Percentiles rank a stretch among this genome's conserved stretches.
These are phyloP conservation scores for Rhinolophus sinicus DNA, from an alignment of 2,113 vertebrate genomes.

Conservation along the genomic window DNA sequence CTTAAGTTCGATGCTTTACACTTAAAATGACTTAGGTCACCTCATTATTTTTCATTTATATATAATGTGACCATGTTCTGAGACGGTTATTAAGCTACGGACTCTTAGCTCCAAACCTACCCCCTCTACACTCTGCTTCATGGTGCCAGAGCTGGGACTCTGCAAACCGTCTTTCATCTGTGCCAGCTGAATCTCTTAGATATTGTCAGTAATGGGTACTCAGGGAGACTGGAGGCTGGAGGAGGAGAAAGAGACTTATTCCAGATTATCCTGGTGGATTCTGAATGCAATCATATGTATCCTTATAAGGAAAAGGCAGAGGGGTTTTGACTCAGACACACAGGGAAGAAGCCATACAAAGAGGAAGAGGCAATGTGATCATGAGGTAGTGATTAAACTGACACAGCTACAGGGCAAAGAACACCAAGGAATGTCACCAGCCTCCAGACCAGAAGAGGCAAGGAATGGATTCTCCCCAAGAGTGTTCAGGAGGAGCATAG, in stretches of 20 bases:
- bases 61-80: neutral
- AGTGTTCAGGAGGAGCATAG: neutral
- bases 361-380: neutral
- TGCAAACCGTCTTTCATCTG: neutral
- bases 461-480: neutral
- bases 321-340: neutral
- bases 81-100: neutral
- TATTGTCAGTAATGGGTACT: accelerated
- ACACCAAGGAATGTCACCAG: neutral
- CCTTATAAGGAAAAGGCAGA: neutral
- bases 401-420: neutral
- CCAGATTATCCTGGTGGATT: neutral
- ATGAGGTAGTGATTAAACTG: neutral
- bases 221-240: neutral
- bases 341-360: neutral
- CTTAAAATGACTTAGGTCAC: neutral
- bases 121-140: neutral
- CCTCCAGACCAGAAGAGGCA: neutral
- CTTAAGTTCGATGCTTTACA: neutral
- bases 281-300: neutral
- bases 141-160: neutral
- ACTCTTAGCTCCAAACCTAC: neutral
- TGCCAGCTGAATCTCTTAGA: neutral
- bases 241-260: neutral
- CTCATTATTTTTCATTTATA: neutral